Conservation (phyloP, 2,797 vertebrate species). For the Enteromius unitaeniatus region DNA sequence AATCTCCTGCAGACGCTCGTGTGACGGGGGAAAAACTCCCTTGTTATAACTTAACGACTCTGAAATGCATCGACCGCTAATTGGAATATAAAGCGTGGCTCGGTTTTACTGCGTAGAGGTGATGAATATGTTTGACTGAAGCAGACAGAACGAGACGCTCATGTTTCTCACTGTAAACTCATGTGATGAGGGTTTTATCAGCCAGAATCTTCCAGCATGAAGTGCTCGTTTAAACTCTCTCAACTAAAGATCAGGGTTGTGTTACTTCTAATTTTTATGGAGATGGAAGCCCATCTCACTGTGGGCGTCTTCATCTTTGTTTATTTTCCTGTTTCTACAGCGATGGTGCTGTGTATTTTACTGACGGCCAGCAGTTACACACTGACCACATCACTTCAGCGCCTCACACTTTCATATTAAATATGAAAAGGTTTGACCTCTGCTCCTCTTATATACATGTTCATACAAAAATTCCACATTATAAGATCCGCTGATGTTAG, state of each 20-base stretch:
- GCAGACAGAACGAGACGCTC: background rate
- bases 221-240: background rate
- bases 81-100: conserved; percentile 61
- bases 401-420: background rate
- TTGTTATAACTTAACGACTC: conserved; percentile 53
- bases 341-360: background rate
- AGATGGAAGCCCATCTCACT: background rate
- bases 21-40: conserved; percentile 35
- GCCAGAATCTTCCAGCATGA: background rate
- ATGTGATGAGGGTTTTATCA: background rate
- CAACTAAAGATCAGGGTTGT: background rate
- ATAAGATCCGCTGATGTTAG: background rate
- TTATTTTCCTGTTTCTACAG: background rate
- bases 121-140: conserved; percentile 44
- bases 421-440: background rate
- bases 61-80: conserved; percentile 52
- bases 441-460: background rate
- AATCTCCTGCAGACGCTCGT: conserved; percentile 66
- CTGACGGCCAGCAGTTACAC: background rate
- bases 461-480: background rate
- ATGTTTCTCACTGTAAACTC: background rate
- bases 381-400: no score
- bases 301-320: background rate
- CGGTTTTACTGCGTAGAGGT: conserved; percentile 52
- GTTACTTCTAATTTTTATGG: background rate